Percentiles rank a stretch among this genome's conserved stretches.
Conservation (phyloP, 2,113 vertebrate genomes). For the Malurus cyaneus region DNA sequence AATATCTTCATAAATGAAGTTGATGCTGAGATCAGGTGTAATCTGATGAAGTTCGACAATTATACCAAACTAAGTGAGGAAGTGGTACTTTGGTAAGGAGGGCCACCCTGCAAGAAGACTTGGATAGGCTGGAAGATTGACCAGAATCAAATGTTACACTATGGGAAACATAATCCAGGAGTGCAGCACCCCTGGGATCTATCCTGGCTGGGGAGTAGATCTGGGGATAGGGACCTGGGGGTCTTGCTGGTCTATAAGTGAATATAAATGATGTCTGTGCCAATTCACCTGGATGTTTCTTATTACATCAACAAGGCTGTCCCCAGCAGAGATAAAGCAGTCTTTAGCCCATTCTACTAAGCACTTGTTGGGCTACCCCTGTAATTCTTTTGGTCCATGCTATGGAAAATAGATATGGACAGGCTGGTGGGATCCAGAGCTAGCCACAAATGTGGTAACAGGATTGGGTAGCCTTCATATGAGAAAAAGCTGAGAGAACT, state of each 20-base stretch:
- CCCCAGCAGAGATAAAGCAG: not conserved
- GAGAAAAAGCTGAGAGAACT: not conserved
- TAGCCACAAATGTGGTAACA: not conserved
- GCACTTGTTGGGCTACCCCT: not conserved
- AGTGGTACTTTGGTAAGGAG: too few species aligned
- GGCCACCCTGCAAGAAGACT: not conserved
- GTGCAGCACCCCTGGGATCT: not conserved
- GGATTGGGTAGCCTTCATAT: not conserved
- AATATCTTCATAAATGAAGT: not conserved
- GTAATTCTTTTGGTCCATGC: not conserved
- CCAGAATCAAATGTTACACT: not conserved
- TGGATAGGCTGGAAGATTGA: not conserved
- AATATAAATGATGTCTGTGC: not conserved
- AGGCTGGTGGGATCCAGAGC: not conserved
- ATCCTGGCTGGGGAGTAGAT: not conserved
- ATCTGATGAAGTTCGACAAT: not conserved
- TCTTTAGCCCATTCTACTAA: not conserved
- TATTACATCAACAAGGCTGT: not conserved
- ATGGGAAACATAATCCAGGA: not conserved
- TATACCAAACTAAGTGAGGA: not conserved
- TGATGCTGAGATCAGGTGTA: not conserved
- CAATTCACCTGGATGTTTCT: not conserved
- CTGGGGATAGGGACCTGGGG: not conserved
- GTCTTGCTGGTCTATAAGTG: not conserved
- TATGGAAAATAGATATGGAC: not conserved